Percentiles rank a stretch among this genome's conserved stretches.
These are phyloP conservation scores for Pipra filicauda DNA, from an alignment of 2,113 vertebrate genomes.

Conservation along the genomic window DNA sequence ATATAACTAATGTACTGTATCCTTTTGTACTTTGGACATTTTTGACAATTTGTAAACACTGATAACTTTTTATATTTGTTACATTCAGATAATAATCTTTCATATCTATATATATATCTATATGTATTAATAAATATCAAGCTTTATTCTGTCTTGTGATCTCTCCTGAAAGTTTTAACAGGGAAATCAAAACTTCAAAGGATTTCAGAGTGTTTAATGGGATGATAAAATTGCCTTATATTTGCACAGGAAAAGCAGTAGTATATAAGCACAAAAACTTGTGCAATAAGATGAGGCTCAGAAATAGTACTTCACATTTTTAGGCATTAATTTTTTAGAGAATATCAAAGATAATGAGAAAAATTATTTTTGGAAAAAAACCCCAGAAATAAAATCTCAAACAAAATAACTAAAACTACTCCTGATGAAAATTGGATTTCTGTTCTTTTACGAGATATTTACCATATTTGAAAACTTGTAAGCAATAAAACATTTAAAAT, in stretches of 20 bases:
- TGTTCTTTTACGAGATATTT: not conserved
- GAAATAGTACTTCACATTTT: not conserved
- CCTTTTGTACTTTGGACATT: conserved; percentile 75
- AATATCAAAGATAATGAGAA: not conserved
- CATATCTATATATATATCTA: conserved; percentile 54
- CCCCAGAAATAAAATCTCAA: not conserved
- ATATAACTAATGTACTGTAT: conserved; percentile 60
- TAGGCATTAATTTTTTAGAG: not conserved
- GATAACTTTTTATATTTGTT: conserved; percentile 79
- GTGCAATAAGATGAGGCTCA: not conserved
- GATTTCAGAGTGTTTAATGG: not conserved
- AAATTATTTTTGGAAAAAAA: not conserved
- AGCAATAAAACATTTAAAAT: conserved; percentile 52
- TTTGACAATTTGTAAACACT: conserved; percentile 76
- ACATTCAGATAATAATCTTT: conserved; percentile 71
- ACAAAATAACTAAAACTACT: not conserved
- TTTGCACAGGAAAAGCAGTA: not conserved
- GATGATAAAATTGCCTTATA: not conserved
- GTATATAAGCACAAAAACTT: not conserved
- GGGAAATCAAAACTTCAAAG: not conserved
- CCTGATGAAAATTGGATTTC: not conserved
- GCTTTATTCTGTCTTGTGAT: not conserved
- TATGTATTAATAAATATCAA: conserved; percentile 60
- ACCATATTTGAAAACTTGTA: not conserved
- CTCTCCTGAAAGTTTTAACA: not conserved